Percentiles rank a stretch among this genome's conserved stretches.
These are phyloP conservation scores for Nothura maculosa DNA, from an alignment of 2,797 vertebrate species.

Conservation along the genomic window DNA sequence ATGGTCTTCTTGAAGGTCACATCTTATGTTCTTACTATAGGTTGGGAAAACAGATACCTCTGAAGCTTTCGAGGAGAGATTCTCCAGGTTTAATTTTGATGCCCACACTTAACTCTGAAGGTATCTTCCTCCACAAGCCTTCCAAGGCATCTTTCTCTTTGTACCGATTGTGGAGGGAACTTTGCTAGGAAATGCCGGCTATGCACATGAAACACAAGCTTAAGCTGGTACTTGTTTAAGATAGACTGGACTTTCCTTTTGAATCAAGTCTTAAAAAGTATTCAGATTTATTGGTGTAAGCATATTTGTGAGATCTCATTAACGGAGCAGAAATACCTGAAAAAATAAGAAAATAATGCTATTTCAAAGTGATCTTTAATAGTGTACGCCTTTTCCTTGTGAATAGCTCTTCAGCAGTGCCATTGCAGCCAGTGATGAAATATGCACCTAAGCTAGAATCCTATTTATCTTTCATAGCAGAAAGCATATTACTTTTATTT, in stretches of 20 bases:
- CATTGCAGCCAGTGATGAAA: background rate
- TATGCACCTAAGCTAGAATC: background rate
- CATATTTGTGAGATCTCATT: no score
- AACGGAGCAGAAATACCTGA: background rate
- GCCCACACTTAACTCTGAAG: background rate
- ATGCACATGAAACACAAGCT: background rate
- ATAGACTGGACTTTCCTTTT: background rate
- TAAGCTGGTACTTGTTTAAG: background rate
- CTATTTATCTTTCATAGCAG: conserved; percentile 10
- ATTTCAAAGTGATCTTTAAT: background rate
- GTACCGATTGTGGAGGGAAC: background rate
- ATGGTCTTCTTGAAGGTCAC: background rate
- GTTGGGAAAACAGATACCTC: background rate
- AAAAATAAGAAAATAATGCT: background rate
- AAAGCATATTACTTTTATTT: background rate
- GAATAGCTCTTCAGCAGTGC: background rate
- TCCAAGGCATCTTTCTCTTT: background rate
- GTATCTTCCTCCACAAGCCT: no score
- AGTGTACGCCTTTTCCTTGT: background rate
- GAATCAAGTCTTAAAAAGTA: background rate
- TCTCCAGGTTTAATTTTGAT: background rate
- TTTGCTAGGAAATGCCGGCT: background rate
- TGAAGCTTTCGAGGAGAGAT: background rate
- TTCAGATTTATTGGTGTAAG: background rate
- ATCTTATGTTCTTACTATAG: no score